A percentile compares a stretch with the other conserved stretches of the same genome.
Evolutionary conservation across 2,888 invertebrate species (phyloP).

Genomic region (Nomada lathburiana): DNA sequence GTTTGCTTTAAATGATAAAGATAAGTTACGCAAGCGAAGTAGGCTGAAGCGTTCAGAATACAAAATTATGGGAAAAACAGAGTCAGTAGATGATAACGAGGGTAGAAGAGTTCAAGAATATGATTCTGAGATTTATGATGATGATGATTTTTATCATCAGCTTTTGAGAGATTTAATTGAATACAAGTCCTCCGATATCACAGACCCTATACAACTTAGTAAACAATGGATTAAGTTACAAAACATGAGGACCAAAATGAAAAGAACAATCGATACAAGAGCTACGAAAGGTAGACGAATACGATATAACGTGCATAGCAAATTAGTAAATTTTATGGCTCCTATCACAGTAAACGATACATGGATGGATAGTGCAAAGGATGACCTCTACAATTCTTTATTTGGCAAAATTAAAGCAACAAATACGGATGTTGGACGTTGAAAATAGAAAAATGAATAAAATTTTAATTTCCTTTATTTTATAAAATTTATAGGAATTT

Average conservation of each 20-base stretch:
- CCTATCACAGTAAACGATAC: conserved; percentile 88
- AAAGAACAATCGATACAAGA: conserved; percentile 95
- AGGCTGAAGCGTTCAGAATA: conserved; percentile 92
- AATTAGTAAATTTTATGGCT: conserved; percentile 96
- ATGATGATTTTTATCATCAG: conserved; percentile 98
- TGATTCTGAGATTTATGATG: conserved; percentile 96
- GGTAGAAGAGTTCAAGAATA: conserved; percentile 86
- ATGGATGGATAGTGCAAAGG: conserved; percentile 92
- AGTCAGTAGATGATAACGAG: conserved; percentile 71
- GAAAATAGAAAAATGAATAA: not conserved
- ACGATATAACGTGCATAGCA: conserved; percentile 93
- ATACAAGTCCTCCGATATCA: conserved; percentile 92
- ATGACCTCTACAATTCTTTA: conserved; percentile 92
- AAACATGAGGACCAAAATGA: conserved; percentile 95
- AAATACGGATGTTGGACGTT: conserved; percentile 20
- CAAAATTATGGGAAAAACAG: conserved; percentile 88
- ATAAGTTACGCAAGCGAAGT: conserved; percentile 91
- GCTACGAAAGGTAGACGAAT: conserved; percentile 98
- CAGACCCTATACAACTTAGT: conserved; percentile 94
- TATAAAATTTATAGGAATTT: conserved; percentile 27
- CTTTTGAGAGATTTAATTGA: conserved; percentile 96
- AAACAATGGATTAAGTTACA: conserved; percentile 97
- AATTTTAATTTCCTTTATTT: conserved; percentile 28
- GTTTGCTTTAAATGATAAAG: conserved; percentile 91
- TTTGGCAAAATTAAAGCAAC: conserved; percentile 87